phyloP scores from a whole-genome alignment of 2,113 vertebrate genomes.

The Lates calcarifer region DNA sequence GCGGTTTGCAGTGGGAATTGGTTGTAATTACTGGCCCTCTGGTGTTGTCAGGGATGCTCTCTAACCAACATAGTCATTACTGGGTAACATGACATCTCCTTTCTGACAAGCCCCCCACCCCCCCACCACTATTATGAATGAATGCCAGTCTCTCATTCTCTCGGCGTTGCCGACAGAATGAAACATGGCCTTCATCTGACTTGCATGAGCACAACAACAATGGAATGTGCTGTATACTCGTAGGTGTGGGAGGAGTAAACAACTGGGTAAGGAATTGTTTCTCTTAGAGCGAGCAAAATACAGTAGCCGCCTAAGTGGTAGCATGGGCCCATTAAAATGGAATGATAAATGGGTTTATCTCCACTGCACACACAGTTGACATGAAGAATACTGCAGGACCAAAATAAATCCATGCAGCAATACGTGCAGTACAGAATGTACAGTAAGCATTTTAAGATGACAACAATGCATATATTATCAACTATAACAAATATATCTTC shows the following conservation, averaged over 20 bases:
- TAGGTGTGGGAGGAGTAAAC: conserved; percentile 67
- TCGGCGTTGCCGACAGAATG: conserved; percentile 71
- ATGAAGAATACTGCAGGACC: conserved; percentile 53
- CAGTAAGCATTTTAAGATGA: conserved; percentile 54
- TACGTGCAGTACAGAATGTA: conserved; percentile 36
- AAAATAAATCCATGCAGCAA: conserved; percentile 58
- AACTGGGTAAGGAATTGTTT: conserved; percentile 58
- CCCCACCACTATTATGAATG: conserved; percentile 74
- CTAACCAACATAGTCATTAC: conserved; percentile 85
- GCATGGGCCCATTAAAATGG: conserved; percentile 72
- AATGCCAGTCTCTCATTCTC: conserved; percentile 65
- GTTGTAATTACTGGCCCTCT: conserved; percentile 85
- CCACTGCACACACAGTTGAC: conserved; percentile 60
- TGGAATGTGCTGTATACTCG: conserved; percentile 61
- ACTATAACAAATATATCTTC: not conserved
- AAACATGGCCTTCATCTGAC: conserved; percentile 82
- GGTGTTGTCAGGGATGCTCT: conserved; percentile 82
- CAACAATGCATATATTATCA: conserved; percentile 25
- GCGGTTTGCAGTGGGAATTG: conserved; percentile 77
- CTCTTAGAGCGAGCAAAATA: conserved; percentile 64
- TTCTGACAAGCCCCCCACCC: conserved; percentile 72
- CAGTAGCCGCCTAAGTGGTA: conserved; percentile 67
- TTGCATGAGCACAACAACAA: conserved; percentile 81
- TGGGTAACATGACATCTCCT: conserved; percentile 81
- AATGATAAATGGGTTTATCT: conserved; percentile 81